Percentiles rank a stretch among this genome's conserved stretches.
These are phyloP conservation scores for Hydraecia micacea DNA, from an alignment of 2,888 invertebrate species.

Conservation along the genomic window DNA sequence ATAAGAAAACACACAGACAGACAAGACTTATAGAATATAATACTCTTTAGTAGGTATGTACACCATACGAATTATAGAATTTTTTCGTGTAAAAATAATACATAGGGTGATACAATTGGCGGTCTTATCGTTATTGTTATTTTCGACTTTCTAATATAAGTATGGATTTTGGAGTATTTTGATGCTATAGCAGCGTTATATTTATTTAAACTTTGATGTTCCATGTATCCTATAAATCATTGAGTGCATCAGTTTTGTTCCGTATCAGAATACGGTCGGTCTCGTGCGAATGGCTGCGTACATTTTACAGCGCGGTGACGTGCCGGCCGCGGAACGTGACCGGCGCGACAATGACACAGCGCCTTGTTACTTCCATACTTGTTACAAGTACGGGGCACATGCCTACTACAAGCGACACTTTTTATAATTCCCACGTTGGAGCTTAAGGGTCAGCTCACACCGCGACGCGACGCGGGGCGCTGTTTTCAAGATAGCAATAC, in stretches of 20 bases:
- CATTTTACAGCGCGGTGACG: conserved; percentile 79
- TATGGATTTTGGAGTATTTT: background rate
- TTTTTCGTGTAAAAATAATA: background rate
- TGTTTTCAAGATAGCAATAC: too few relatives aligned
- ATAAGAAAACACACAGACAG: background rate
- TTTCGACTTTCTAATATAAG: background rate
- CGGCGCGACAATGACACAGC: conserved; percentile 69
- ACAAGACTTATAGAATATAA: background rate
- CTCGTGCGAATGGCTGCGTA: conserved; percentile 79
- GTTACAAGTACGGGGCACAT: conserved; percentile 71
- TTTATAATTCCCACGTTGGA: conserved; percentile 43
- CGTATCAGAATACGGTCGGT: conserved; percentile 73
- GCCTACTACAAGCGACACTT: conserved; percentile 51
- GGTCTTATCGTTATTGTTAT: background rate
- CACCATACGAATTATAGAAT: background rate
- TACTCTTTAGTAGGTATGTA: background rate
- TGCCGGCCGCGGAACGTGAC: conserved; percentile 77
- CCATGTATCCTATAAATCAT: background rate
- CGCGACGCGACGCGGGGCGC: too few relatives aligned
- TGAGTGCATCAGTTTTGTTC: conserved; percentile 54
- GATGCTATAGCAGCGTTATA: background rate
- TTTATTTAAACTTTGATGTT: background rate
- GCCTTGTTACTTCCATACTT: conserved; percentile 73
- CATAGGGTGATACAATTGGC: background rate
- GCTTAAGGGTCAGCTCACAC: too few relatives aligned